These are phyloP conservation scores for Rhagoletis zephyria DNA, from an alignment of 1,140 invertebrate genomes.

Conservation along the genomic window DNA sequence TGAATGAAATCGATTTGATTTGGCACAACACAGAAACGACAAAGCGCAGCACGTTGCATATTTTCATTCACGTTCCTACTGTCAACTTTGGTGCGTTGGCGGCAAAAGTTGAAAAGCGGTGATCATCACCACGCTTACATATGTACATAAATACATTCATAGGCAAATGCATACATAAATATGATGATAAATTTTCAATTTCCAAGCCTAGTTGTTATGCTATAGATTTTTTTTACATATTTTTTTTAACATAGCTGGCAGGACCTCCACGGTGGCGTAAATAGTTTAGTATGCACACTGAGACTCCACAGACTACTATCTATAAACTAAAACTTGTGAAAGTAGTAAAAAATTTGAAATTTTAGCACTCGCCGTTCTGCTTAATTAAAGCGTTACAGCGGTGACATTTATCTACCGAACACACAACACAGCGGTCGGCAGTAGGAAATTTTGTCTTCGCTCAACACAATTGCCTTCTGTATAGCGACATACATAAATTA, in stretches of 20 bases:
- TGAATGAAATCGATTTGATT: conserved; percentile 39
- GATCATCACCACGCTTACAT: not conserved
- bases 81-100: not conserved
- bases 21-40: not conserved
- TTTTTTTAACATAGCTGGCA: not conserved
- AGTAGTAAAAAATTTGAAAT: not conserved
- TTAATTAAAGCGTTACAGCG: conserved; percentile 25
- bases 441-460: not conserved
- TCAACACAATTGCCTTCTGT: not conserved
- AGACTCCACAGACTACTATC: no score
- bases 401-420: not conserved
- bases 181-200: not conserved
- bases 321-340: not conserved
- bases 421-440: conserved; percentile 1
- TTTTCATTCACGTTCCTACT: not conserved
- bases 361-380: not conserved
- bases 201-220: not conserved
- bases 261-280: not conserved
- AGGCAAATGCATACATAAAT: not conserved
- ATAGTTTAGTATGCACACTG: not conserved
- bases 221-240: not conserved
- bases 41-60: not conserved
- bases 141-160: not conserved
- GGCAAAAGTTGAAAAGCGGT: conserved; percentile 13
- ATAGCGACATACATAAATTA: conserved; percentile 25